Evolutionary conservation across 1,140 invertebrate genomes (phyloP), one percentile per base, ranked within the genome.

Genomic region (Zaprionus africanus): DNA sequence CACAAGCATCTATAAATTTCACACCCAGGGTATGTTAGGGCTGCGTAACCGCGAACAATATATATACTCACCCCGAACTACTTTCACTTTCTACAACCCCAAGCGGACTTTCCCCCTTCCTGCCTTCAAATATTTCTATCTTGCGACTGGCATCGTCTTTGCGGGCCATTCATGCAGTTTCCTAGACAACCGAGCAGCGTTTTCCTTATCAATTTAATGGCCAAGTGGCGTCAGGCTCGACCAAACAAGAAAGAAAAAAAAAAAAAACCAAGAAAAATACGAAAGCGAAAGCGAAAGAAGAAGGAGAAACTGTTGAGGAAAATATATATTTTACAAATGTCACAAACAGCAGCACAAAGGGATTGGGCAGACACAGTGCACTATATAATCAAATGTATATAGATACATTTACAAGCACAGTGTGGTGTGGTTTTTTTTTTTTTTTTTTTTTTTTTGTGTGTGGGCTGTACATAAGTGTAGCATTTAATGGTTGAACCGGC

Each of bases 201-300:
- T 82, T 73, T 59, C 66, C 86, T 90, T 90, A 90, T 90, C 86
- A 90, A 90, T 90, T 90, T 90, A 90, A 90, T 90, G 79, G 82
- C 79, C 82, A 76, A 90, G 77, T 90, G 86, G 86, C 86, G 86
- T 76, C 86, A 69, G 54, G 57, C 61, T 53, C 17, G 59, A 59
- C 51, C 62, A 36, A 57, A 71, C 67, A 66, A 17, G 11, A 34
- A 43, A 53, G 34, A 68, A 22, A 54, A 59, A 31, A 54, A 57
- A 19, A 13, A 19, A 15, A 22, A 26, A 38, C 31, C 31, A 7
- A 17, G n/a, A 46, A 46, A 46, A 17, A 46, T 46, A 46, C 41
- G 41, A 46, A 46, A 46, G 41, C 38, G 38, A 46, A 46, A 9
- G 38, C 6, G 15, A 26, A 17, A 38, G 53, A 41, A 28, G 34